Evolutionary conservation across 2,113 vertebrate species (phyloP), one percentile per base, ranked within the genome.

Genomic region (Aythya baeri): DNA sequence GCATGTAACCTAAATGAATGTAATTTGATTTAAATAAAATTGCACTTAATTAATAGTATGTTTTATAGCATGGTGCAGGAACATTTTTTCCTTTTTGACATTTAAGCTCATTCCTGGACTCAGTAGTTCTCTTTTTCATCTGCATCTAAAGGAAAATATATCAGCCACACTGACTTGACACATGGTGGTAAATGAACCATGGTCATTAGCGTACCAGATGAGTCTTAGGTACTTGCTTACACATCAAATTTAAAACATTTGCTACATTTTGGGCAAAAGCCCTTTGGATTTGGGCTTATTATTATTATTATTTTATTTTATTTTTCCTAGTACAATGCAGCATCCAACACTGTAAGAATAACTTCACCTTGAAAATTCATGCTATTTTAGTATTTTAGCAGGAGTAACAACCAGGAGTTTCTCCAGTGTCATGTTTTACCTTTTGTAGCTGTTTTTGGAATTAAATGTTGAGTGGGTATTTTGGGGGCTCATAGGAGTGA

Each of bases 371-470:
- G 27, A 29, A 82, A 44, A 61, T 27, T 9, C 17, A 58, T 0
- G 0, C 32, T 23, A 2, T 49, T 70, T 77, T 17, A 50, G 14
- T 23, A 2, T 49, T 74, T 77, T 17, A 50, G 14, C 12, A 7
- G 4, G 3, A 0, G 17, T 49, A 54, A 20, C 62, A 77, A 81
- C 17, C 38, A 80, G 31, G 6, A 86, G 22, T 17, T 15, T 83
- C 43, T 57, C 58, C 27, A 65, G 50, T 15, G 89, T 16, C 0
- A 0, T 23, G 13, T 8, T 13, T 73, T 55, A 2, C 41, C 31
- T 63, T 65, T 26, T 32, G 0, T 11, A 41, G 71, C 27, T 36
- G 27, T 7, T 55, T 83, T 63, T 57, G 38, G 58, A 90, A 90
- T 25, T 63, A 61, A 83, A 84, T 17, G 70, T 3, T 2, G 3